These are phyloP conservation scores for Achatina immaculata DNA, from an alignment of 1,140 invertebrate species.

Conservation along the genomic window DNA sequence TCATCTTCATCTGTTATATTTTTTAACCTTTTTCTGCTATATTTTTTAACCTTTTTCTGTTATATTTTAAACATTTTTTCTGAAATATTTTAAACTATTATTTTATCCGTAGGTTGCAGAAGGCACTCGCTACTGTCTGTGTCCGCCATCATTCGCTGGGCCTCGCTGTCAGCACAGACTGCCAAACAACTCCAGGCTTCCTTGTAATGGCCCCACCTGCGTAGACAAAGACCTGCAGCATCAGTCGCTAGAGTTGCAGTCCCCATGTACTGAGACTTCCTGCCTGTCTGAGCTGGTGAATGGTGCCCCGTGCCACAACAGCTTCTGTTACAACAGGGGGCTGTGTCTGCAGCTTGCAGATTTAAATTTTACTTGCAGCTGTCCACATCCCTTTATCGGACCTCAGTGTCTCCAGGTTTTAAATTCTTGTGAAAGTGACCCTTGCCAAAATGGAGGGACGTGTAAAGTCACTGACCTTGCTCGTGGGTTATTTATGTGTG, in stretches of 20 bases:
- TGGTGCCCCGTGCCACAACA: neutral
- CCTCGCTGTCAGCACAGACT: constrained; percentile 17
- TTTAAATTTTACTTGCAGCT: neutral
- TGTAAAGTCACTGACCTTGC: neutral
- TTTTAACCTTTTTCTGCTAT: too few species aligned
- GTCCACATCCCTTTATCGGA: constrained; percentile 3
- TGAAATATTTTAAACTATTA: too few species aligned
- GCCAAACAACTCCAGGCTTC: neutral
- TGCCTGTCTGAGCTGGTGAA: neutral
- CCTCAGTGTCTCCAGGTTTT: neutral
- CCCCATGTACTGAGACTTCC: neutral
- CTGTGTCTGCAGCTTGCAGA: too few species aligned
- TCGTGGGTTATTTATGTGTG: neutral
- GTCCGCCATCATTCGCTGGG: neutral
- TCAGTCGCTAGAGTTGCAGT: neutral
- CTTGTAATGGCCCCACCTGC: neutral
- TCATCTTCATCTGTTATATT: too few species aligned
- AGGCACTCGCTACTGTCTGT: constrained; percentile 25
- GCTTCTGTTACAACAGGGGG: neutral
- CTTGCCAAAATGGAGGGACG: neutral
- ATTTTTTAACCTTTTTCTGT: too few species aligned
- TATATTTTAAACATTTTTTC: too few species aligned
- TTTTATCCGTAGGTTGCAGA: constrained; percentile 2
- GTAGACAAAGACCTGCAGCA: neutral
- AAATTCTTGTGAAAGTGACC: neutral